Percentiles rank a stretch among this genome's conserved stretches.
Conservation (phyloP, 2,888 invertebrate genomes). For the Hypolimnas misippus region DNA sequence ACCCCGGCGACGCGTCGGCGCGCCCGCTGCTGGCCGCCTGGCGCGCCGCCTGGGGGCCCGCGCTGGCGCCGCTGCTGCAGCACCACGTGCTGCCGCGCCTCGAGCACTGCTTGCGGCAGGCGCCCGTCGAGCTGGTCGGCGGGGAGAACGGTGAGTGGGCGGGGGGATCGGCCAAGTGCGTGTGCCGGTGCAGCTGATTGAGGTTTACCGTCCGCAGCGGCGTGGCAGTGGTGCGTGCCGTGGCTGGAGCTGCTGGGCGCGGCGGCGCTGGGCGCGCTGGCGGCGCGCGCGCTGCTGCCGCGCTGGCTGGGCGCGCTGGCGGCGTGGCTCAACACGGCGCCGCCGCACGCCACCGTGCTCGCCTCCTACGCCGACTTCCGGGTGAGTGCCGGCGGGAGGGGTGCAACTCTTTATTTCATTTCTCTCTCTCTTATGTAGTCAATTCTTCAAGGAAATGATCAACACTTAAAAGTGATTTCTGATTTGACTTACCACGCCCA, state of each 20-base stretch:
- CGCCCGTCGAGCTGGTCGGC: slow-evolving; percentile 69
- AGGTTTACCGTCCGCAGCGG: slow-evolving; percentile 87
- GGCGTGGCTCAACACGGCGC: slow-evolving; percentile 95
- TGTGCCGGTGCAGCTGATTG: no score
- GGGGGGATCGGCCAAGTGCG: no score
- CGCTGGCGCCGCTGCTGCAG: slow-evolving; percentile 87
- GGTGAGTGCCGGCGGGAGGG: slow-evolving; percentile 58
- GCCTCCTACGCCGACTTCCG: slow-evolving; percentile 77
- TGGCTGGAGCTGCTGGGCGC: slow-evolving; percentile 95
- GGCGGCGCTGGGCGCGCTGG: slow-evolving; percentile 89
- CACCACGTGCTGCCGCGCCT: slow-evolving; percentile 96
- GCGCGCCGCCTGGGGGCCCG: slow-evolving; percentile 85
- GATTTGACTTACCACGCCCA: no score
- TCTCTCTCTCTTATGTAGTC: no score
- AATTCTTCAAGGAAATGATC: no score
- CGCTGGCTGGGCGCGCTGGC: slow-evolving; percentile 94
- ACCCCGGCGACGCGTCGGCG: slow-evolving; percentile 97
- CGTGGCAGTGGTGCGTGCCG: slow-evolving; percentile 97
- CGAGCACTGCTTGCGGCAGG: slow-evolving; percentile 86
- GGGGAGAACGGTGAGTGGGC: slow-evolving; percentile 67
- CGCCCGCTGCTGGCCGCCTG: slow-evolving; percentile 96
- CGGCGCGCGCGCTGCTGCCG: slow-evolving; percentile 96
- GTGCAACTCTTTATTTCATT: no score
- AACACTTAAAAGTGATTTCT: no score
- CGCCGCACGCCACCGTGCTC: slow-evolving; percentile 95